Evolutionary conservation across 2,888 invertebrate genomes (phyloP), one percentile per base, ranked within the genome.

Genomic region (Bhutanitis thaidina): DNA sequence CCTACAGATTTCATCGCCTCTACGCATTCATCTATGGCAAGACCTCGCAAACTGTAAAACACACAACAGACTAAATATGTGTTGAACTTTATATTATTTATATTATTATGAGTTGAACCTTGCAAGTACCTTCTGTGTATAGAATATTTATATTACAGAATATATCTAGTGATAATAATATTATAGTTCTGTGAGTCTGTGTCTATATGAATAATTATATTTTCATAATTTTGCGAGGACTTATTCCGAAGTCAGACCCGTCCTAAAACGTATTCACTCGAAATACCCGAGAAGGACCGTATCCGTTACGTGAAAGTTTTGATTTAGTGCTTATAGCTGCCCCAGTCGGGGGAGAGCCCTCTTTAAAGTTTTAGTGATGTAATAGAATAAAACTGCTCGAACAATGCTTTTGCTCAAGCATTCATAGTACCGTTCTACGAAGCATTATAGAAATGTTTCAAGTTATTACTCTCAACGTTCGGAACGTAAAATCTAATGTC

Each of bases 251-350:
- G 64, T 58, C 65, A 64, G 65, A 68, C 67, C 70, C 70, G 69
- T 69, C 69, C 65, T 66, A 64, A 61, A 70, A 68, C 77, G 77
- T 77, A 83, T 80, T 80, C 82, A 77, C 73, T 77, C 66, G 69
- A 78, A 78, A 72, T 80, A 74, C 71, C 72, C 62, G 73, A 72
- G 71, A 62, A 72, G 72, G 62, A 72, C 65, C 69, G 68, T 70
- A 69, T 71, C 73, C 69, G 69, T 72, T 75, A 75, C 74, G 82
- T 73, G 66, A 77, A 87, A 88, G 89, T 88, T 88, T 86, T 88
- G 88, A 88, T 87, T 88, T 88, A 88, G 80, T 80, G 80, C 85
- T 83, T 84, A 86, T 86, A 82, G 80, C 82, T 79, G 80, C 80
- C 80, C 71, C 77, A 75, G 75, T 72, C 72, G 76, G 69, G 71